Conservation (phyloP, 2,888 invertebrate species). For the Omphaloscelis lunosa region DNA sequence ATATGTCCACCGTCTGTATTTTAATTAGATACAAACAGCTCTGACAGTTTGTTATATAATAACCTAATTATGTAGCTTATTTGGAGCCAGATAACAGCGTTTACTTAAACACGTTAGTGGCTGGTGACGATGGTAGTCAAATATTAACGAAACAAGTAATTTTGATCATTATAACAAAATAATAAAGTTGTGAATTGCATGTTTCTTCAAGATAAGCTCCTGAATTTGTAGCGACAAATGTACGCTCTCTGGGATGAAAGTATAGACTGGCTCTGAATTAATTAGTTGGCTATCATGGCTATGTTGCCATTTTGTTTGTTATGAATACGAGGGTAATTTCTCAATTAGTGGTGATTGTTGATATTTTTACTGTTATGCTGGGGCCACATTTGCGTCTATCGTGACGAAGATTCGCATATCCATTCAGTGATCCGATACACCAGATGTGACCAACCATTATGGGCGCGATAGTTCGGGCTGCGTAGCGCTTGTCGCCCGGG, state of each 20-base stretch:
- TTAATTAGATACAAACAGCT: conserved; percentile 17
- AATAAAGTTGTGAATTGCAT: not conserved
- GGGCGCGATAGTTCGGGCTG: too few species aligned
- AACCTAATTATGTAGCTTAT: conserved; percentile 44
- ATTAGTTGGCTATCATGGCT: not conserved
- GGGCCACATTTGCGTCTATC: too few species aligned
- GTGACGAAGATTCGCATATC: too few species aligned
- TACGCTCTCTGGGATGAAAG: not conserved
- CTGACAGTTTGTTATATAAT: conserved; percentile 9
- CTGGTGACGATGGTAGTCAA: conserved; percentile 18
- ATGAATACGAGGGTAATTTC: not conserved
- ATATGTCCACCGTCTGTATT: too few species aligned
- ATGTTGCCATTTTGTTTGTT: not conserved
- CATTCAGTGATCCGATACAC: too few species aligned
- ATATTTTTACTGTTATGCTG: not conserved
- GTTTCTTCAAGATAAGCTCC: not conserved
- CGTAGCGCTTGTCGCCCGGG: too few species aligned
- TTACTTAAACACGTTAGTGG: conserved; percentile 34
- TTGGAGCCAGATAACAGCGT: conserved; percentile 53
- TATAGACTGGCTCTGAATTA: not conserved
- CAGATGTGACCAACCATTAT: too few species aligned
- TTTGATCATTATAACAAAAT: conserved; percentile 3
- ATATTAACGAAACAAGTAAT: conserved; percentile 1
- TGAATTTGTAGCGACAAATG: not conserved
- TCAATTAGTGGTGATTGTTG: not conserved